Conservation (phyloP, 1,140 invertebrate genomes). For the Micrasema longulum region DNA sequence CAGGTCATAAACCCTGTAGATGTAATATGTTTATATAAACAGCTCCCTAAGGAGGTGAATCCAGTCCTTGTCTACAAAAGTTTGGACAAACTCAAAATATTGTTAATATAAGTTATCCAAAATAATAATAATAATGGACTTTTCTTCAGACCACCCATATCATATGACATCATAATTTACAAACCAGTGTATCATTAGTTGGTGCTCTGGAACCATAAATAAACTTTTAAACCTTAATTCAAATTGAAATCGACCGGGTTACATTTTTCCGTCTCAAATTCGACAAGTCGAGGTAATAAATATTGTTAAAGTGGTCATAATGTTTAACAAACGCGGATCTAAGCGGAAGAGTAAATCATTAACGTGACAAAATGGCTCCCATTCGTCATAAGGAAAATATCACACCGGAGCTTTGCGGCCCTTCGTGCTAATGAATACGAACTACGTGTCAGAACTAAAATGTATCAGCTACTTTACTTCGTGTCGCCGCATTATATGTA, state of each 20-base stretch:
- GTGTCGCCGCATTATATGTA: slow-evolving; percentile 27
- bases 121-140: too few species aligned
- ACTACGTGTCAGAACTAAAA: slow-evolving; percentile 50
- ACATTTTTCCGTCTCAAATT: slow-evolving; percentile 30
- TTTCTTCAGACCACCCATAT: slow-evolving; percentile 23
- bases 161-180: slow-evolving; percentile 19
- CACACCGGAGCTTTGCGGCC: slow-evolving; percentile 20
- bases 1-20: too few species aligned
- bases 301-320: slow-evolving; percentile 45
- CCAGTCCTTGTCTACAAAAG: too few species aligned
- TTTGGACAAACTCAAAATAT: too few species aligned
- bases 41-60: too few species aligned
- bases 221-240: slow-evolving; percentile 29
- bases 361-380: slow-evolving; percentile 52
- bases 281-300: slow-evolving; percentile 33
- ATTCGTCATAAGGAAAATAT: slow-evolving; percentile 53
- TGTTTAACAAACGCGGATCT: slow-evolving; percentile 54
- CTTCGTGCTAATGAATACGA: slow-evolving; percentile 51
- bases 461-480: slow-evolving; percentile 27
- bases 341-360: slow-evolving; percentile 55
- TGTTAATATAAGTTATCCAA: too few species aligned
- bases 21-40: too few species aligned
- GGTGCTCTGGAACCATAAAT: slow-evolving; percentile 9
- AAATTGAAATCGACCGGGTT: slow-evolving; percentile 26
- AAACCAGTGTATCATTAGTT: not conserved